These are phyloP conservation scores for Bryconaethiops microstoma DNA, from an alignment of 2,797 vertebrate species.

Conservation along the genomic window DNA sequence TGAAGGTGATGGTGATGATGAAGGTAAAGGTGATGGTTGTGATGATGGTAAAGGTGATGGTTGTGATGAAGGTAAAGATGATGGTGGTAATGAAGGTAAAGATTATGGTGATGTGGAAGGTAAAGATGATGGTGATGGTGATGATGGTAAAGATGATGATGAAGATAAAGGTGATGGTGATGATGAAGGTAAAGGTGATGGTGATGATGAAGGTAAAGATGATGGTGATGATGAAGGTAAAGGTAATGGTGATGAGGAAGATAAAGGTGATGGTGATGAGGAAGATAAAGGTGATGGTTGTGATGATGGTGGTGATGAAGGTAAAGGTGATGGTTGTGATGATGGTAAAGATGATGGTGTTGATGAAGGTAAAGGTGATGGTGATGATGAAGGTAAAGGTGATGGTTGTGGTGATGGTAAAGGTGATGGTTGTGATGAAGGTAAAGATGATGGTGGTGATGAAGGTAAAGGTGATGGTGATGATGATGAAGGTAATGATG, in stretches of 20 bases:
- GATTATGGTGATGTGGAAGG: neutral
- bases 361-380: neutral
- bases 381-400: neutral
- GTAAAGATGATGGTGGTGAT: neutral
- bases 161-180: neutral
- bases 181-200: too few relatives aligned
- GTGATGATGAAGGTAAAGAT: too few relatives aligned
- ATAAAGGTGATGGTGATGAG: too few relatives aligned
- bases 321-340: neutral
- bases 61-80: conserved; percentile 24
- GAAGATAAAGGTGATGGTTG: too few relatives aligned
- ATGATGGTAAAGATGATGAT: neutral
- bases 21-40: neutral
- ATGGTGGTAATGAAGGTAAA: neutral
- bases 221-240: too few relatives aligned
- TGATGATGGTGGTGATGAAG: too few relatives aligned
- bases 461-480: neutral
- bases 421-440: neutral
- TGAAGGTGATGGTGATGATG: conserved; percentile 57
- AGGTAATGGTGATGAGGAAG: too few relatives aligned
- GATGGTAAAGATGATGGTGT: neutral
- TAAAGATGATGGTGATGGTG: too few relatives aligned
- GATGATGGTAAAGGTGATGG: conserved; percentile 19
- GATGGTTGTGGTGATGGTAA: too few relatives aligned
- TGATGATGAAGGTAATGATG: conserved; percentile 18